These are phyloP conservation scores for Turritopsis dohrnii DNA, from an alignment of 30 jellyfish, hydroid and myxozoan genomes.

Conservation along the genomic window DNA sequence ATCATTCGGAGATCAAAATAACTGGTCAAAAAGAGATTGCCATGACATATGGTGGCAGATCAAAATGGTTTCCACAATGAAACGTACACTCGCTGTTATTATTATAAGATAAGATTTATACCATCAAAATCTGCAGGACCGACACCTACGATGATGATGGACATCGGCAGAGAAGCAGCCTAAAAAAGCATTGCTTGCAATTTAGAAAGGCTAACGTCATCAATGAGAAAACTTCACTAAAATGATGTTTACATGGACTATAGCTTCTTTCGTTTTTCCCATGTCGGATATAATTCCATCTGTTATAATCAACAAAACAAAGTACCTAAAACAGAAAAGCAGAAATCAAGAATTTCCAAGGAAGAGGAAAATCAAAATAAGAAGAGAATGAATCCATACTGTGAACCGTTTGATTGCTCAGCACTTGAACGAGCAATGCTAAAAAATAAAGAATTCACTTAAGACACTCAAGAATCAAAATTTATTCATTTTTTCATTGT, in stretches of 20 bases:
- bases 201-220: no score
- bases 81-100: no score
- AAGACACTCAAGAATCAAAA: neutral
- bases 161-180: slow-evolving; percentile 72
- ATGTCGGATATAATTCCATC: slow-evolving; percentile 90
- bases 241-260: slow-evolving; percentile 49
- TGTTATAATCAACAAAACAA: slow-evolving; percentile 62
- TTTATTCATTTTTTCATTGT: no score
- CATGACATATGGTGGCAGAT: no score
- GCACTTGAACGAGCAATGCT: neutral
- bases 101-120: slow-evolving; percentile 11
- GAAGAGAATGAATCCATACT: no score
- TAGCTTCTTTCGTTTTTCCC: slow-evolving; percentile 78
- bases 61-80: no score
- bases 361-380: no score
- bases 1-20: no score
- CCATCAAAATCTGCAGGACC: slow-evolving; percentile 87
- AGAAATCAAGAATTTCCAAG: neutral
- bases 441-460: neutral
- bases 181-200: neutral
- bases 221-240: neutral
- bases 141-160: slow-evolving; percentile 85
- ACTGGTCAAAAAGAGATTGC: no score
- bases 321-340: slow-evolving; percentile 35
- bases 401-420: neutral